Percentiles rank a stretch among this genome's conserved stretches.
These are phyloP conservation scores for Athene noctua DNA, from an alignment of 2,113 vertebrate genomes.

Conservation along the genomic window DNA sequence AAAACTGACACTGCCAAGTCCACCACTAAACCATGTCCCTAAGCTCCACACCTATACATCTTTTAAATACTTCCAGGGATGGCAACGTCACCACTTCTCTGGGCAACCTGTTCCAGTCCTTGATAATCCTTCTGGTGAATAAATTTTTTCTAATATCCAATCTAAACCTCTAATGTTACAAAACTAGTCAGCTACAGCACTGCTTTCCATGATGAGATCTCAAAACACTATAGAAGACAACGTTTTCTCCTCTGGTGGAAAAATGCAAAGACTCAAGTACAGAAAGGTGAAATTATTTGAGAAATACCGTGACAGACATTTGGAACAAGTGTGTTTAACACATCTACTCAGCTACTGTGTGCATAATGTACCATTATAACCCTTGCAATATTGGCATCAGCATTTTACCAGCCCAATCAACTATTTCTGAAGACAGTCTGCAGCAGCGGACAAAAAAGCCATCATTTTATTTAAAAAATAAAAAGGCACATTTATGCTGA, in stretches of 20 bases:
- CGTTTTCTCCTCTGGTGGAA: background rate
- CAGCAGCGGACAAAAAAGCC: background rate
- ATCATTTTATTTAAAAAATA: background rate
- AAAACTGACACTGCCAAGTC: background rate
- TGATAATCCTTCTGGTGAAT: background rate
- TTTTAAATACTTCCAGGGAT: background rate
- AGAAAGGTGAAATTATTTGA: background rate
- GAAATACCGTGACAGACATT: background rate
- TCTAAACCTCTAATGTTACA: background rate
- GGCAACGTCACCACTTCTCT: background rate
- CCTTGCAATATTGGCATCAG: background rate
- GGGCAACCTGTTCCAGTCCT: background rate
- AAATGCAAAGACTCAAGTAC: background rate
- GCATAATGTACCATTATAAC: background rate
- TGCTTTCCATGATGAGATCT: background rate
- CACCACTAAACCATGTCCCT: background rate
- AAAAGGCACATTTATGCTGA: background rate
- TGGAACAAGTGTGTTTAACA: background rate
- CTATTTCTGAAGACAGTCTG: background rate
- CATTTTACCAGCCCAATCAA: background rate
- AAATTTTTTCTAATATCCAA: background rate
- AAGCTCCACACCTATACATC: rapidly evolving
- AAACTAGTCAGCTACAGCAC: background rate
- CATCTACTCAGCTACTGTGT: background rate
- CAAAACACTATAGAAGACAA: background rate